These are phyloP conservation scores for Pantherophis alleghaniensis DNA, from an alignment of 2,797 vertebrate genomes.

Conservation along the genomic window DNA sequence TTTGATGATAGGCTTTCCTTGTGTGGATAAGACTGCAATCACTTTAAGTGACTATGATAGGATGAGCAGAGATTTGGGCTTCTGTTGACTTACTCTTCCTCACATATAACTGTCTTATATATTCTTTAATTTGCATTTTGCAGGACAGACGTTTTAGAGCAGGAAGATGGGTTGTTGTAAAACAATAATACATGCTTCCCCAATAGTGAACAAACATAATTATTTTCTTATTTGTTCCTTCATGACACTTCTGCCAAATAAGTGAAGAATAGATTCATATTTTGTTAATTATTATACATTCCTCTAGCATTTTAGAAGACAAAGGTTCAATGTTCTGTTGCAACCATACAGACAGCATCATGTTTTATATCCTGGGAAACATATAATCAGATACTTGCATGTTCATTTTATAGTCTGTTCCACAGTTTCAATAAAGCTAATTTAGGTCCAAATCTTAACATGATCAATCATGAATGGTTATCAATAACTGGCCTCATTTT, in stretches of 20 bases:
- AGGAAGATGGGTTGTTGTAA: background rate
- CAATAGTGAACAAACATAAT: background rate
- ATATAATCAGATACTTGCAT: background rate
- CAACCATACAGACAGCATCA: background rate
- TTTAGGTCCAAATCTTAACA: background rate
- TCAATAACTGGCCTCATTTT: constrained; percentile 2
- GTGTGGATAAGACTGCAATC: constrained; percentile 51
- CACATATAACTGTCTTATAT: constrained; percentile 38
- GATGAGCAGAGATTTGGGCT: constrained; percentile 57
- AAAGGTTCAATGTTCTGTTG: background rate
- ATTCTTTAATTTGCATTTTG: constrained; percentile 40
- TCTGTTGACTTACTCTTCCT: constrained; percentile 57
- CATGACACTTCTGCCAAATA: background rate
- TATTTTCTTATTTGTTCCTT: background rate
- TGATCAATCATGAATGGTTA: background rate
- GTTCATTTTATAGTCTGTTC: background rate
- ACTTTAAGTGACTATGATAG: constrained; percentile 45
- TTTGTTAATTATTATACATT: background rate
- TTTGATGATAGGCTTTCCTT: constrained; percentile 61
- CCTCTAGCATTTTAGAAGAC: background rate
- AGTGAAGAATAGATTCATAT: background rate
- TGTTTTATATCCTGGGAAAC: background rate
- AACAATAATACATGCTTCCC: background rate
- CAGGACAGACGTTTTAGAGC: constrained; percentile 47
- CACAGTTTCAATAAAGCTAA: background rate